Evolutionary conservation across 2,113 vertebrate species (phyloP), one percentile per base, ranked within the genome.

Genomic region (Chlorocebus sabaeus): DNA sequence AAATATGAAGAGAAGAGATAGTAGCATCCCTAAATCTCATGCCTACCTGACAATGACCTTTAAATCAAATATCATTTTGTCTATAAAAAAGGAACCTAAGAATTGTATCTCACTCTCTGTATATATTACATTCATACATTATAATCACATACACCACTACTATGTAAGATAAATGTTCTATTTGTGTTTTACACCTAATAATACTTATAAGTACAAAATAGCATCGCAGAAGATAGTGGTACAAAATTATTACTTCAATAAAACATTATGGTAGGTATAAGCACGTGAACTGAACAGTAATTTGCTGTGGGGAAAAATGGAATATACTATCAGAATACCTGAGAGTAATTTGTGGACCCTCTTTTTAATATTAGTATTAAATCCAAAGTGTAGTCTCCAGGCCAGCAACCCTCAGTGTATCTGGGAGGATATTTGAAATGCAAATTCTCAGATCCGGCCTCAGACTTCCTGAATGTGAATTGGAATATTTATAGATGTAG

Each of bases 1-100:
- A 95, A 85, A 76, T 80, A 64, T 95, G 94, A 93, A 75, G 45
- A 89, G 40, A 96, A 89, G 30, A 57, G n/a, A 75, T 43, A 35
- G 17, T 67, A 25, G 30, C n/a, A 76, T 83, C 57, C 27, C 40
- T 84, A 86, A 96, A 93, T 97, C 55, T 95, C 67, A 52, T 61
- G 57, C 3, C 96, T 61, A 85, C n/a, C 68, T 79, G 67, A 75
- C 25, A 93, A 70, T 52, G 43, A 96, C 61, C 20, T 72, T 88
- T 70, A 61, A 72, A 70, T 93, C 89, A 61, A 75, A n/a, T 78
- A 5, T 59, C 89, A 82, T 52, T 75, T 89, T 78, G 82, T 38
- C 22, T 79, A 5, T 81, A 35, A 91, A 87, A 90, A 30, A 45
- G 72, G 78, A 79, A 43, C 2, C 20, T 72, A 55, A 32, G 10